Base-by-base conservation (phyloP, 2,888 invertebrate genomes). In the Rutpela maculata region DNA sequence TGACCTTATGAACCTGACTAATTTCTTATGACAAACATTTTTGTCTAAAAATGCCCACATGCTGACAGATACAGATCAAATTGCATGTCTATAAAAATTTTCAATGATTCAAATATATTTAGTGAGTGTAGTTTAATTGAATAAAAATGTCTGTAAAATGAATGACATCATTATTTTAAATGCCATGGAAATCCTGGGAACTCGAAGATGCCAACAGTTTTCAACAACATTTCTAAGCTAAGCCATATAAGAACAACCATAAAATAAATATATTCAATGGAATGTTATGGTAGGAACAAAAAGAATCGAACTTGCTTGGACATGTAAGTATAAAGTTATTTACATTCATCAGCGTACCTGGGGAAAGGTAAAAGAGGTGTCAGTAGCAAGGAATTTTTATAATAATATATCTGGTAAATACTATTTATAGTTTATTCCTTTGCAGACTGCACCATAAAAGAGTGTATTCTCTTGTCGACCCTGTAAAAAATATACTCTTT, bases 251-350 rank as follows among this genome's bases (percentile, higher is more conserved):
- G 65, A 65, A 19, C 65, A 38, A 43, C 35, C 65, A 65, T 65
- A 65, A 75, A 65, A 75, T 75, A 65, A 75, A 75, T 75, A 66
- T 75, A 75, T 71, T 65, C 75, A 65, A 56, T 56, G 75, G 75
- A 75, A 75, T 75, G 75, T 70, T 69, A 63, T 70, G 65, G 70
- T 70, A 57, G 57, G 19, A 75, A 69, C 65, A 70, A 75, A 70
- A 75, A 68, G 75, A 75, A 65, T 70, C 57, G 57, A 70, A 75
- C 75, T 65, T 75, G 70, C 56, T 65, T 63, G 70, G 75, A 75
- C 70, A 69, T 65, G 75, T 15, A 50, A 12, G 50, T n/a, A 50
- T 75, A 65, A 26, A 43, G 43, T 65, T 65, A 19, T 65, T 62
- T 65, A 65, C 65, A 35, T 65, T 38, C 65, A 63, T 63, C n/a